These are phyloP conservation scores for Aphelinus atriplicis DNA, from an alignment of 1,140 invertebrate species.

Conservation along the genomic window DNA sequence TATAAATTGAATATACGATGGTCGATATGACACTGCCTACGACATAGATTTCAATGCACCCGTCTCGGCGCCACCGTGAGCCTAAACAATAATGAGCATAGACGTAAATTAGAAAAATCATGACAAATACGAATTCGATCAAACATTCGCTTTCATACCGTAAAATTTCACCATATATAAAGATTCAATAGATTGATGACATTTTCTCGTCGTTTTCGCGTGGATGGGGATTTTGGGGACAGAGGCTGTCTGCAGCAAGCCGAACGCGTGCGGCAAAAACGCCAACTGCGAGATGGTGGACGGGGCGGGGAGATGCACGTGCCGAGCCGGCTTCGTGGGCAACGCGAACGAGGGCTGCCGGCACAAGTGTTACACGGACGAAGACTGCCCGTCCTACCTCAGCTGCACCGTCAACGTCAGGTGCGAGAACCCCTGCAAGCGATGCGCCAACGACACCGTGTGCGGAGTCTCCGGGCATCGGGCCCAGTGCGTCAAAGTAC, in stretches of 20 bases:
- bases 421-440: slow-evolving; percentile 79
- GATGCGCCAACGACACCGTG: slow-evolving; percentile 82
- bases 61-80: too few relatives aligned
- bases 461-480: slow-evolving; percentile 82
- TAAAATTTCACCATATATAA: background rate
- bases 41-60: too few relatives aligned
- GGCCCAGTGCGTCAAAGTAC: slow-evolving; percentile 70
- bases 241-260: slow-evolving; percentile 83
- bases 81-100: too few relatives aligned
- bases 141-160: background rate
- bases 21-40: too few relatives aligned
- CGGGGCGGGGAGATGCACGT: slow-evolving; percentile 79
- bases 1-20: too few relatives aligned
- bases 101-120: too few relatives aligned
- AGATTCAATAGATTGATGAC: too few relatives aligned
- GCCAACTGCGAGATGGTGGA: slow-evolving; percentile 82
- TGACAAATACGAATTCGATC: too few relatives aligned
- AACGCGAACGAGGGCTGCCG: slow-evolving; percentile 79
- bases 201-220: too few relatives aligned
- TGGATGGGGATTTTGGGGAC: slow-evolving; percentile 37
- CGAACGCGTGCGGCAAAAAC: slow-evolving; percentile 78
- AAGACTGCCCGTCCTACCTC: slow-evolving; percentile 75
- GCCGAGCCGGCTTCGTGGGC: slow-evolving; percentile 77
- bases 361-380: slow-evolving; percentile 81
- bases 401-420: slow-evolving; percentile 77